phyloP scores from a whole-genome alignment of 1,140 invertebrate species.

The Atta colombica region DNA sequence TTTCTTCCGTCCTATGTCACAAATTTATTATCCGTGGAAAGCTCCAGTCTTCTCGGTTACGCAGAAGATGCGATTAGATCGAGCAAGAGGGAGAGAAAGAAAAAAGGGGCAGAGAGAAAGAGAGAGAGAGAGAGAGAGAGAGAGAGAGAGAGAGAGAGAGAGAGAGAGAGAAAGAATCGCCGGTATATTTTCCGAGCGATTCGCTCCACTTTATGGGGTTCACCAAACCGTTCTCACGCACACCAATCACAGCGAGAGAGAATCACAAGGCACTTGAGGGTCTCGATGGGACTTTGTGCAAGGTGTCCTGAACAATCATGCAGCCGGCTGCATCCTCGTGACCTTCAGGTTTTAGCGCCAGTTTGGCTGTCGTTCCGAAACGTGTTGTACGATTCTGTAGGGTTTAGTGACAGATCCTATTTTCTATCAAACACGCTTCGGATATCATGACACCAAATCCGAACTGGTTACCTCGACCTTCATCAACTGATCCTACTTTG shows the following conservation, averaged over 20 bases:
- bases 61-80: not conserved
- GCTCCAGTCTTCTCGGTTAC: not conserved
- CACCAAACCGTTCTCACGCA: conserved; percentile 62
- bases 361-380: conserved; percentile 43
- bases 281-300: conserved; percentile 4
- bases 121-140: not conserved
- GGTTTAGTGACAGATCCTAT: conserved; percentile 54
- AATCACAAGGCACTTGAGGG: conserved; percentile 64
- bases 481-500: not conserved
- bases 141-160: not conserved
- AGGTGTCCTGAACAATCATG: conserved; percentile 23
- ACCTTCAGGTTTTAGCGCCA: conserved; percentile 65
- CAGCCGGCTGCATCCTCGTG: conserved; percentile 65
- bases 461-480: conserved; percentile 14
- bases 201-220: conserved; percentile 29
- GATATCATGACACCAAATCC: conserved; percentile 49
- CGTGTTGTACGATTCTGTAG: conserved; percentile 5
- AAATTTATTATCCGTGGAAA: conserved; percentile 15
- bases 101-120: not conserved
- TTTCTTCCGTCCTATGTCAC: conserved; percentile 7
- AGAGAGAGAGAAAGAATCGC: not conserved
- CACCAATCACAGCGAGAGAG: conserved; percentile 62
- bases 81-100: not conserved
- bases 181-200: not conserved
- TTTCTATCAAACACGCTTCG: conserved; percentile 16